Conservation (phyloP, 2,888 invertebrate genomes). For the Andrena bicolor region DNA sequence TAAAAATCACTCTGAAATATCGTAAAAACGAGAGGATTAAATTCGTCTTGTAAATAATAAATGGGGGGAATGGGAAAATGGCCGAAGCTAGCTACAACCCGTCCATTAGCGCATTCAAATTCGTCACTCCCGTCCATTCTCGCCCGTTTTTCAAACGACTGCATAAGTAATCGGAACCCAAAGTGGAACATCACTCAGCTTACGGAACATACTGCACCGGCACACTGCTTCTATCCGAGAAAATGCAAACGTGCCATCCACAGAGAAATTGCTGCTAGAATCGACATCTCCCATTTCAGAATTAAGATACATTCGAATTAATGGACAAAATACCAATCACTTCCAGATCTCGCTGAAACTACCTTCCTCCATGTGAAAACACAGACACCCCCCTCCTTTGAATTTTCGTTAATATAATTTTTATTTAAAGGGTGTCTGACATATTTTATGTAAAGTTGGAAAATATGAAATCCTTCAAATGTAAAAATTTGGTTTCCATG, state of each 20-base stretch:
- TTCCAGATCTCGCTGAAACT: too few relatives aligned
- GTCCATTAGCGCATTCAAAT: neutral
- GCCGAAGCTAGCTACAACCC: neutral
- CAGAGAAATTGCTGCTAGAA: conserved; percentile 14
- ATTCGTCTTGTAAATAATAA: neutral
- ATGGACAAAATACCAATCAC: neutral
- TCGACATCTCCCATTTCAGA: conserved; percentile 8
- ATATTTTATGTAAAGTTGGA: too few relatives aligned
- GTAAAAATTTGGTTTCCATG: too few relatives aligned
- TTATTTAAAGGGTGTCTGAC: too few relatives aligned
- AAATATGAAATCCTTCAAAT: too few relatives aligned
- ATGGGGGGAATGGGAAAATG: neutral
- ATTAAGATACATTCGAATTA: conserved; percentile 5
- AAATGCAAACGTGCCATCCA: conserved; percentile 19
- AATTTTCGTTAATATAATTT: too few relatives aligned
- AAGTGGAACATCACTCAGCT: neutral
- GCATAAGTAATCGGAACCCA: conserved; percentile 16
- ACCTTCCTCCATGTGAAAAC: neutral
- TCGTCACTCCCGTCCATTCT: neutral
- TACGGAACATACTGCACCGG: neutral
- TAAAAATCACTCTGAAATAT: too few relatives aligned
- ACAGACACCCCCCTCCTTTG: neutral
- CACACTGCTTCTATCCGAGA: neutral
- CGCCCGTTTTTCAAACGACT: neutral
- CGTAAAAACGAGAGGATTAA: too few relatives aligned